Percentiles rank a stretch among this genome's conserved stretches.
phyloP scores from a whole-genome alignment of 2,113 vertebrate species.

The Procavia capensis region DNA sequence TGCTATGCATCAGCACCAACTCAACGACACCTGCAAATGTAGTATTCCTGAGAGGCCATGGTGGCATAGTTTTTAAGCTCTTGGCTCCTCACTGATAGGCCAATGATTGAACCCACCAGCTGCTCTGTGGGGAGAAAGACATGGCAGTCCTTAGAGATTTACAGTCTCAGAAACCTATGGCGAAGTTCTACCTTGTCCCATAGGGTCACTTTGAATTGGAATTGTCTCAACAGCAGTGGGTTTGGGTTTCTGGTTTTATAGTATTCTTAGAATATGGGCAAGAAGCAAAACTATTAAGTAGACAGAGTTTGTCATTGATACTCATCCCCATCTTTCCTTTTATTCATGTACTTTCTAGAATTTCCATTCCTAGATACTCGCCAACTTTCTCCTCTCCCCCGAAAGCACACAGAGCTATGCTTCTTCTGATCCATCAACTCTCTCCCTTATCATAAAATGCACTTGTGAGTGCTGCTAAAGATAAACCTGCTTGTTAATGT shows the following conservation, averaged over 20 bases:
- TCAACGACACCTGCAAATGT: too few relatives aligned
- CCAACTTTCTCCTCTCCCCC: not conserved
- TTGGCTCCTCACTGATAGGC: not conserved
- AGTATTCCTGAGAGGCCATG: not conserved
- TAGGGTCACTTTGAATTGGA: too few relatives aligned
- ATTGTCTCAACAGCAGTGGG: not conserved
- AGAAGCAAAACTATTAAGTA: not conserved
- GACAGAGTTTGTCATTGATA: not conserved
- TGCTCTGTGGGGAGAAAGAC: not conserved
- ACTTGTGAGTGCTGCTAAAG: not conserved
- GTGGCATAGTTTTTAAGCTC: not conserved
- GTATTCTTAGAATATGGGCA: not conserved
- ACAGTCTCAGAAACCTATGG: not conserved
- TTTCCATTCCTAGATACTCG: not conserved
- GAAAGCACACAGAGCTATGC: not conserved
- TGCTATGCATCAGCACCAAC: too few relatives aligned
- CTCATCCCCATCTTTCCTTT: not conserved
- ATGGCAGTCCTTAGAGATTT: not conserved
- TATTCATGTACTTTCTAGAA: not conserved
- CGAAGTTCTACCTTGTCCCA: not conserved
- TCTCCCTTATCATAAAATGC: not conserved
- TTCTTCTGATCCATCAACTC: not conserved
- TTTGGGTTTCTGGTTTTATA: not conserved
- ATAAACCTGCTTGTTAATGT: not conserved
- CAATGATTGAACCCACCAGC: not conserved